Evolutionary conservation across 2,888 invertebrate species (phyloP).

Genomic region (Reticulitermes lucifugus): DNA sequence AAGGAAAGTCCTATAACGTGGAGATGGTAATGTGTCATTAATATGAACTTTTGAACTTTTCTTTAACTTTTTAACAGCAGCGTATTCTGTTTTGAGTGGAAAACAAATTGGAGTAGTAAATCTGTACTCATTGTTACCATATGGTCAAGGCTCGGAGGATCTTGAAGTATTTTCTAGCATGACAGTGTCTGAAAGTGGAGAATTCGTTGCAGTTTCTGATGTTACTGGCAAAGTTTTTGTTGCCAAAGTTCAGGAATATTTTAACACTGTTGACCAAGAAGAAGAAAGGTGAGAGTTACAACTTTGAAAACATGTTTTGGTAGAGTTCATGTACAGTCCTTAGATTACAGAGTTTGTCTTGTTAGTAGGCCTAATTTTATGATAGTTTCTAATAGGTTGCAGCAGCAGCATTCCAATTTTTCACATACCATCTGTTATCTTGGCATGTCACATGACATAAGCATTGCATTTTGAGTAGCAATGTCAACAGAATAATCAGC

Average conservation of each 20-base stretch:
- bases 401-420: too few relatives aligned
- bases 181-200: slow-evolving; percentile 42
- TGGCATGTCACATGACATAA: too few relatives aligned
- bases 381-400: too few relatives aligned
- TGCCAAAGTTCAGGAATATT: slow-evolving; percentile 16
- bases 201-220: slow-evolving; percentile 37
- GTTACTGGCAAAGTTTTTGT: slow-evolving; percentile 27
- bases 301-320: too few relatives aligned
- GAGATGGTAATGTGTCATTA: not conserved
- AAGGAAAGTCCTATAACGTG: not conserved
- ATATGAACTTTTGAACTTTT: not conserved
- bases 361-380: too few relatives aligned
- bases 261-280: not conserved
- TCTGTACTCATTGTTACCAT: slow-evolving; percentile 37
- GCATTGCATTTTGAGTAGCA: too few relatives aligned
- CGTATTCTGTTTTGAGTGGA: slow-evolving; percentile 37
- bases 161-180: slow-evolving; percentile 25
- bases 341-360: too few relatives aligned
- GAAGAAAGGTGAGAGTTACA: not conserved
- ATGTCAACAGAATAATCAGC: too few relatives aligned
- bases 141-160: slow-evolving; percentile 5
- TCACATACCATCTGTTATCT: too few relatives aligned
- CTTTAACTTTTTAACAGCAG: slow-evolving; percentile 48
- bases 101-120: slow-evolving; percentile 44
- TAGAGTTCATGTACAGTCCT: too few relatives aligned